Percentiles rank a stretch among this genome's conserved stretches.
phyloP scores from a whole-genome alignment of 2,888 invertebrate genomes.

The Caenorhabditis sp. region DNA sequence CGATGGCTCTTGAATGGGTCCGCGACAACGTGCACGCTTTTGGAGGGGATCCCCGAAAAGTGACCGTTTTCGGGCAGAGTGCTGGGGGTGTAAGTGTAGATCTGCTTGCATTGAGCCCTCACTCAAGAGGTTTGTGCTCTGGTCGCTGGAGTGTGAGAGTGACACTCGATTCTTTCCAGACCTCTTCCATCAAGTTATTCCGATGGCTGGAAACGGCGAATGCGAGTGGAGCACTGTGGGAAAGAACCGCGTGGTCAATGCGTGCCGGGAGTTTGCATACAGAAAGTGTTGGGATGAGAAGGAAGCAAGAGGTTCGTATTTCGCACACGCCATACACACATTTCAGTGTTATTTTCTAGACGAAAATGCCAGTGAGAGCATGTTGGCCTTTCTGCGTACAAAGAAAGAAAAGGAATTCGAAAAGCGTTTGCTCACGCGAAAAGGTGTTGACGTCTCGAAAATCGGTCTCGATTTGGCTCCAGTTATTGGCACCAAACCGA shows the following conservation, averaged over 20 bases:
- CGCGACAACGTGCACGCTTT: slow-evolving; percentile 70
- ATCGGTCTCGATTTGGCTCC: slow-evolving; percentile 68
- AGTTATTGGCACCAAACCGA: slow-evolving; percentile 59
- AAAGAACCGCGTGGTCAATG: slow-evolving; percentile 54
- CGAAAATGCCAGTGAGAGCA: slow-evolving; percentile 59
- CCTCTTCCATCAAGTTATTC: slow-evolving; percentile 73
- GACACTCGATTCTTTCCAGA: slow-evolving; percentile 55
- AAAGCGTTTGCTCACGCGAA: slow-evolving; percentile 61
- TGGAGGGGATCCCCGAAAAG: slow-evolving; percentile 68
- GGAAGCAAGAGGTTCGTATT: slow-evolving; percentile 37
- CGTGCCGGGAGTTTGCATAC: slow-evolving; percentile 63
- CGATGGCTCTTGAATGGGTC: slow-evolving; percentile 72
- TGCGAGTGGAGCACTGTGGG: slow-evolving; percentile 71
- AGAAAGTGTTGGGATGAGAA: slow-evolving; percentile 66
- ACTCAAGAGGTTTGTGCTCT: slow-evolving; percentile 62
- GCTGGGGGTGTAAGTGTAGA: slow-evolving; percentile 72
- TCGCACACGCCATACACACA: background rate
- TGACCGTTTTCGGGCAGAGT: slow-evolving; percentile 73
- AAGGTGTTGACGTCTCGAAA: slow-evolving; percentile 70
- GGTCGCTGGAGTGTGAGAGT: background rate
- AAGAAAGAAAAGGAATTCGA: slow-evolving; percentile 67
- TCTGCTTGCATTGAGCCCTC: slow-evolving; percentile 68
- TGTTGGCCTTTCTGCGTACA: slow-evolving; percentile 62
- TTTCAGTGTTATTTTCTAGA: slow-evolving; percentile 29
- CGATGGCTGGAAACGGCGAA: slow-evolving; percentile 72